Evolutionary conservation across 2,888 invertebrate species (phyloP), one percentile per base, ranked within the genome.

Genomic region (Phortica okadai): DNA sequence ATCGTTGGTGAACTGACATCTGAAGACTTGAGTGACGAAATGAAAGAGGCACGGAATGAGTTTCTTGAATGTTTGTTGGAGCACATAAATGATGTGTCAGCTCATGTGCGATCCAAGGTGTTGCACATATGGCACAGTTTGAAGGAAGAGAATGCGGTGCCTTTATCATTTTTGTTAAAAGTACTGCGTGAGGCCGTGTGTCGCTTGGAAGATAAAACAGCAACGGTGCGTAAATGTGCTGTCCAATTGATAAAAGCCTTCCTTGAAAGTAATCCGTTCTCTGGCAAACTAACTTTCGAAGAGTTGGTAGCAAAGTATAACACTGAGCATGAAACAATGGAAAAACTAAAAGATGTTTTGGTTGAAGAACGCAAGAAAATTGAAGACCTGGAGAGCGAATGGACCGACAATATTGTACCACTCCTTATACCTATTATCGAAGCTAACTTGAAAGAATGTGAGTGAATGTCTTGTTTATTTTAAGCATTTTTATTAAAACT

Each of bases 61-160:
- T 95, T 97, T 86, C 93, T 98, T 4, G 95, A 95, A 75, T 94
- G 94, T 88, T 91, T 98, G 16, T 93, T 95, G 85, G 95, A 96
- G 59, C 98, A 98, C 89, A 93, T 98, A 74, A 94, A 95, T 81
- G 99, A 99, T 89, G 91, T 93, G 3, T 95, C 97, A 70, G 96
- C 97, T 0, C 95, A 96, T 88, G 98, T 98, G 0, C 93, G 99
- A 41, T 95, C 96, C 41, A 97, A 96, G 92, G 95, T 95, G 77
- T 82, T 98, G 56, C 96, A 97, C 89, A 94, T 96, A 79, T 97
- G 97, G 96, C 93, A 94, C 81, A 93, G 94, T 69, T 93, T 99
- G 77, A 96, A 96, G 84, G 93, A 94, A 74, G 95, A 95, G 84
- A 94, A 95, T 87, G 95, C 95, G 3, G 94, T 98, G 62, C 97